Evolutionary conservation across 2,888 invertebrate species (phyloP), one percentile per base, ranked within the genome.

Genomic region (Sphaerophoria taeniata): DNA sequence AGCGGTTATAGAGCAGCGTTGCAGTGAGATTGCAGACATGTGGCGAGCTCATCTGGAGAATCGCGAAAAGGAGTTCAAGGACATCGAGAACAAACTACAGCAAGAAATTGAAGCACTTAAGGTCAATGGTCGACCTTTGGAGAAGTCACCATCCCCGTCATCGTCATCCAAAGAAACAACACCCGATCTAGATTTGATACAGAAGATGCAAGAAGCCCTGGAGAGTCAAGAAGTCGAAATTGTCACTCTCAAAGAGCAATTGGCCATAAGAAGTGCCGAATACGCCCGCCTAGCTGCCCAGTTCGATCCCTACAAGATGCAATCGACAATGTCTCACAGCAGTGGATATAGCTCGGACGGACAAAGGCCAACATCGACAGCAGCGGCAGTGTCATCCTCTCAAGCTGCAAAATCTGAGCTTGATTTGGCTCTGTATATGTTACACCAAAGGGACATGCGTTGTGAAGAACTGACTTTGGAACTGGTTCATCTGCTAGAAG

Each of bases 401-500:
- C 70, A 88, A 58, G 89, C 91, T 3, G 89, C 90, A 0, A 93
- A 94, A 89, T 94, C 95, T 0, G 96, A 97, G 90, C 92, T 97
- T 70, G 97, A 97, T 89, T 92, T 96, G 69, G 96, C 97, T 0
- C 91, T 97, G 53, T 97, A 97, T 89, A 96, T 96, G 95, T 92
- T 97, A 69, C 97, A 98, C 90, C 96, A 97, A 89, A 93, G 97
- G 87, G 97, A 97, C 88, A 96, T 97, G 78, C 94, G 96, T 0
- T 96, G 96, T 90, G 97, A 97, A 89, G 97, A 97, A 91, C 93
- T 98, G 79, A 97, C 97, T 0, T 94, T 96, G 89, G 97, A 98
- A 90, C 92, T 98, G 69, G 96, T 96, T 87, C 95, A 95, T 90
- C 92, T 98, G 58, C 91, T 97, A 60, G 97, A 97, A 90, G 97